Evolutionary conservation across 2,888 invertebrate species (phyloP), one percentile per base, ranked within the genome.

Genomic region (Eurytoma californica): DNA sequence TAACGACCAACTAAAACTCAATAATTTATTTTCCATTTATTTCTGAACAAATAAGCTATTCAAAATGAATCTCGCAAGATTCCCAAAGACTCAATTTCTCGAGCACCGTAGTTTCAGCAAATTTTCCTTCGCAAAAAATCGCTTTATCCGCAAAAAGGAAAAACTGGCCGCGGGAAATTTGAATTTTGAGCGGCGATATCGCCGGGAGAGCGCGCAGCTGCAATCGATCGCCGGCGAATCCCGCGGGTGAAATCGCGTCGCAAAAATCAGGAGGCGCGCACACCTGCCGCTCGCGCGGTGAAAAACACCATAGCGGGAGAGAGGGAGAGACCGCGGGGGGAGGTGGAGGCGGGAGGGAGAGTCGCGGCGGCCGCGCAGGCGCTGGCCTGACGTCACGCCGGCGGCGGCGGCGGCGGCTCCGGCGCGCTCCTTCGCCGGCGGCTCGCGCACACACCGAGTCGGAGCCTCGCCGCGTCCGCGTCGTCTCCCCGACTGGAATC

Each of bases 371-470:
- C 28, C 73, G 83, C 82, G 83, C 83, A 82, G 82, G 84, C 83
- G 82, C 81, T 73, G 72, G 75, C 51, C 30, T 66, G 77, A 72
- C 76, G 80, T 82, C 76, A 69, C 68, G 70, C 80, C 65, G 47
- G 70, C 65, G 57, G 74, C 69, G 58, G 67, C 66, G 16, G 79
- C 79, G 67, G 81, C 69, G 78, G 77, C 80, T 47, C 4, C 53
- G 55, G 20, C 51, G 51, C 53, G 49, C 39, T 30, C 28, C 82
- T 80, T 73, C 72, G 30, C 80, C 70, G 67, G 66, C 49, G 63
- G 80, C 84, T 82, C 87, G 86, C 66, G 80, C 84, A 82, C 87
- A 87, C 83, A 86, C 85, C 86, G 84, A 84, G 87, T 86, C 81
- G 85, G 85, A 85, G 84, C 84, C 82, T 84, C 86, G 85, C 77